Percentiles rank a stretch among this genome's conserved stretches.
Conservation (phyloP, 2,888 invertebrate species). For the Microdon myrmicae region DNA sequence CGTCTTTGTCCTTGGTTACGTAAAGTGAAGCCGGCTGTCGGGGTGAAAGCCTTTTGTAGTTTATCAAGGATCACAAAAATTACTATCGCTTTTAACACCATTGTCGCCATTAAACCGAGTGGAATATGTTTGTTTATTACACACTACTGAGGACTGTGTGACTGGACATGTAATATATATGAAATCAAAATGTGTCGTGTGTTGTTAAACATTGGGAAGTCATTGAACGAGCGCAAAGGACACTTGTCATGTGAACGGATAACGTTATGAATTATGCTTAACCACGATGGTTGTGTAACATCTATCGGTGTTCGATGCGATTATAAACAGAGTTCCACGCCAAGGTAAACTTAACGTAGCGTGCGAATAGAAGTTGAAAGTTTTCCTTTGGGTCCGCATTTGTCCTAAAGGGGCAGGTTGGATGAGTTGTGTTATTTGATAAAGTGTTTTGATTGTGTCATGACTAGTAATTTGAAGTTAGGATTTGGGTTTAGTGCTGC, state of each 20-base stretch:
- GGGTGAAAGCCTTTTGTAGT: background rate
- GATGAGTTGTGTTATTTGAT: no score
- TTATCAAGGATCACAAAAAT: constrained; percentile 10
- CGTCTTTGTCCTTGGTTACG: constrained; percentile 8
- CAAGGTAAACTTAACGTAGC: no score
- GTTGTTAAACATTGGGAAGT: constrained; percentile 3
- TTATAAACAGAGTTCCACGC: no score
- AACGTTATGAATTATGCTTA: no score
- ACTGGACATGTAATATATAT: background rate
- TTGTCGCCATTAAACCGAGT: constrained; percentile 19
- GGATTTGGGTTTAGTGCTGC: no score
- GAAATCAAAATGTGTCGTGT: constrained; percentile 10
- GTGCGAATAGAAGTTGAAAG: no score
- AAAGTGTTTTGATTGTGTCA: no score
- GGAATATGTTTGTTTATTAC: constrained; percentile 14
- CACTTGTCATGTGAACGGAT: background rate
- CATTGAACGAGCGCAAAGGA: background rate
- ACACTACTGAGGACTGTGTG: background rate
- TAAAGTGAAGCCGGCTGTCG: background rate
- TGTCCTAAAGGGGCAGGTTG: no score
- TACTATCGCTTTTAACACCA: constrained; percentile 21
- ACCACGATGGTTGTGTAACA: no score
- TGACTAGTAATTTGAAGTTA: no score
- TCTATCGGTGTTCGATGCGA: no score
- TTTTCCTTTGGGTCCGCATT: no score